Evolutionary conservation across 2,888 invertebrate species (phyloP).

Genomic region (Oscheius sp.): DNA sequence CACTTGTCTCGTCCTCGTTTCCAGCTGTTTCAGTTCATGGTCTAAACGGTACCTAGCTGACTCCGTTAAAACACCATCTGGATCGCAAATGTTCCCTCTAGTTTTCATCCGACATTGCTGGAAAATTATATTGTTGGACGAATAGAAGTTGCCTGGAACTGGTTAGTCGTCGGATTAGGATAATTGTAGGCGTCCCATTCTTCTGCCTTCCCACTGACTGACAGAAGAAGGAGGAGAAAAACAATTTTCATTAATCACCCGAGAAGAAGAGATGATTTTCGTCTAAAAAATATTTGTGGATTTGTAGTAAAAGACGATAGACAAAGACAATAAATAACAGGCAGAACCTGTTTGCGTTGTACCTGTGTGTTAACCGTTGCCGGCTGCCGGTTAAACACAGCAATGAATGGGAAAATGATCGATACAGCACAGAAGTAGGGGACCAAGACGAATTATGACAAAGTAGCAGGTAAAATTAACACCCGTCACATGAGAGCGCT

Average conservation of each 20-base stretch:
- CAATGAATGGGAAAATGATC: neutral
- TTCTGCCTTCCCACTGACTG: slow-evolving; percentile 9
- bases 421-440: neutral
- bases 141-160: slow-evolving; percentile 39
- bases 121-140: neutral
- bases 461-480: too few relatives aligned
- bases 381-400: slow-evolving; percentile 1
- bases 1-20: slow-evolving; percentile 59
- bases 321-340: neutral
- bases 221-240: slow-evolving; percentile 33
- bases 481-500: too few relatives aligned
- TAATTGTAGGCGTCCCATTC: slow-evolving; percentile 63
- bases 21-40: slow-evolving; percentile 63
- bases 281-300: neutral
- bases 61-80: slow-evolving; percentile 64
- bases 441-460: too few relatives aligned
- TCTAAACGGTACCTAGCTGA: slow-evolving; percentile 61
- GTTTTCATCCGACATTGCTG: slow-evolving; percentile 52
- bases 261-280: neutral
- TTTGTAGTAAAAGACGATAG: too few relatives aligned
- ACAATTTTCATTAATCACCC: slow-evolving; percentile 25
- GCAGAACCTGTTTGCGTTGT: neutral
- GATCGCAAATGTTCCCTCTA: slow-evolving; percentile 62
- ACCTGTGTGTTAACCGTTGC: neutral
- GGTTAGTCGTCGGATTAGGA: slow-evolving; percentile 63